Conservation (phyloP, 2,113 vertebrate genomes). For the Rhinolophus ferrumequinum region DNA sequence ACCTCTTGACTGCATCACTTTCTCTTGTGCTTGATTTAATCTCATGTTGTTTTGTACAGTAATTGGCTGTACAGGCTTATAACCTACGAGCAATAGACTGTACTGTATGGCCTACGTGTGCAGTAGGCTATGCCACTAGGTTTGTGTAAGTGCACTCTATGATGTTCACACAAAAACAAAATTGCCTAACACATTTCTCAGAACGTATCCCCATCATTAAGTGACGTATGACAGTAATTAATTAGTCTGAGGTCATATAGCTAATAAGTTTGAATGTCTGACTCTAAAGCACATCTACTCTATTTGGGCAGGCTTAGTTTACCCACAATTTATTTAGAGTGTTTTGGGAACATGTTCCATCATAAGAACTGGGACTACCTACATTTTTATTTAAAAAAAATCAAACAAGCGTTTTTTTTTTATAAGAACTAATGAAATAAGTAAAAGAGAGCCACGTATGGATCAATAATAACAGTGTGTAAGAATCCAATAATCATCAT, state of each 20-base stretch:
- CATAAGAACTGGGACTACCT: neutral
- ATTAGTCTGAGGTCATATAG: neutral
- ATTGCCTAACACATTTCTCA: neutral
- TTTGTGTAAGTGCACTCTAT: too few species aligned
- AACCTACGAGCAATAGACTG: too few species aligned
- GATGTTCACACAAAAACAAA: too few species aligned
- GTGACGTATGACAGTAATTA: neutral
- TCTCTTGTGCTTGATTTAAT: neutral
- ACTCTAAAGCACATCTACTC: neutral
- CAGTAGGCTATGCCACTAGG: too few species aligned
- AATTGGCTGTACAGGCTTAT: too few species aligned
- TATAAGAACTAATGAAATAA: conserved; percentile 15
- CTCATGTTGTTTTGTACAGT: neutral
- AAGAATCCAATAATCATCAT: neutral
- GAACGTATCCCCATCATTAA: neutral
- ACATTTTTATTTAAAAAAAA: neutral
- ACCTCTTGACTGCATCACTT: neutral
- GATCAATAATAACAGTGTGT: neutral
- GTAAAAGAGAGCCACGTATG: neutral
- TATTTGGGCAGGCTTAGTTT: neutral
- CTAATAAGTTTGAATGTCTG: neutral
- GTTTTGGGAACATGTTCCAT: neutral
- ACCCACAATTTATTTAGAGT: neutral
- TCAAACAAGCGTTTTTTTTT: neutral
- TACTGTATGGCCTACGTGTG: too few species aligned